These are phyloP conservation scores for Hermatobates lingyangjiaoensis DNA, from an alignment of 1,140 invertebrate genomes.

Conservation along the genomic window DNA sequence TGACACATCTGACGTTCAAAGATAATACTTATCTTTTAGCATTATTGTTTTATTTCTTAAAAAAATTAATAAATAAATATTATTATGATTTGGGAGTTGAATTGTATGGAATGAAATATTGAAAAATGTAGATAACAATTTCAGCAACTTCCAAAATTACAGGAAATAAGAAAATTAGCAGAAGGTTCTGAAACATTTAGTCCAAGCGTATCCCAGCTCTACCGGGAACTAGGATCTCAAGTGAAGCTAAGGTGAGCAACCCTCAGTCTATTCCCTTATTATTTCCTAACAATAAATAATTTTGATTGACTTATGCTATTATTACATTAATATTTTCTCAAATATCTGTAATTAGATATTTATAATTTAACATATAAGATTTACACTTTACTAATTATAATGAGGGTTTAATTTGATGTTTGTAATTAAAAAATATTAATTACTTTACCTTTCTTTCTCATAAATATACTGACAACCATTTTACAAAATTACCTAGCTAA, in stretches of 20 bases:
- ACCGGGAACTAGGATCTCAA: slow-evolving; percentile 45
- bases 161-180: slow-evolving; percentile 45
- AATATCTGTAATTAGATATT: slow-evolving; percentile 3
- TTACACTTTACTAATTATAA: too few relatives aligned
- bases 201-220: slow-evolving; percentile 39
- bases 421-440: too few relatives aligned
- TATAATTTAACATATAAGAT: too few relatives aligned
- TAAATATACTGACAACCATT: too few relatives aligned
- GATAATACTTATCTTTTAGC: neutral
- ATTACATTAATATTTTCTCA: neutral
- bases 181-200: slow-evolving; percentile 63
- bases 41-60: neutral
- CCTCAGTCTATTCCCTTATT: too few relatives aligned
- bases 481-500: too few relatives aligned
- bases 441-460: too few relatives aligned
- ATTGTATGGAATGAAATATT: neutral
- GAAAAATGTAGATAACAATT: neutral
- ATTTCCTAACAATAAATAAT: too few relatives aligned
- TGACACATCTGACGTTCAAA: too few relatives aligned
- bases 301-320: too few relatives aligned
- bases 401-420: too few relatives aligned
- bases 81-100: neutral
- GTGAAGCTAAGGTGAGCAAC: slow-evolving; percentile 37
- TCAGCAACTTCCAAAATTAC: slow-evolving; percentile 22
- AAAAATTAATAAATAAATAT: neutral